phyloP scores from a whole-genome alignment of 2,113 vertebrate species.

The Phalacrocorax aristotelis region DNA sequence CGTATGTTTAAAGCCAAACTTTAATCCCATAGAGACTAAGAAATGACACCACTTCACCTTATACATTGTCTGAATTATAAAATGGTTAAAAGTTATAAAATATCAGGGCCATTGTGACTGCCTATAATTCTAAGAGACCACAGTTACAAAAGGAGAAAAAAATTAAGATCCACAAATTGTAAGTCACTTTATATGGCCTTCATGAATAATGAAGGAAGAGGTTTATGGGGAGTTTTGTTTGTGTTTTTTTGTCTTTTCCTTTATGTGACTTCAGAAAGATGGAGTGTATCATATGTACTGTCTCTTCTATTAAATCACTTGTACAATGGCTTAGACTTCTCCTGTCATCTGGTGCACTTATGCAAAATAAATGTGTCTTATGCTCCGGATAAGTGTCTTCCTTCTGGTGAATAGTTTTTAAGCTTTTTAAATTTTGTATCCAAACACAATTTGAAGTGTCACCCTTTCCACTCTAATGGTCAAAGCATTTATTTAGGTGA shows the following conservation, averaged over 20 bases:
- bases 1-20: background rate
- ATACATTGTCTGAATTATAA: background rate
- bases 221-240: conserved; percentile 49
- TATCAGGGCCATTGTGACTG: background rate
- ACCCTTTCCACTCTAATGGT: conserved; percentile 58
- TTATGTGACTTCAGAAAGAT: conserved; percentile 46
- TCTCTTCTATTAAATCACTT: conserved; percentile 55
- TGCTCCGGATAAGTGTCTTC: conserved; percentile 53
- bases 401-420: conserved; percentile 49
- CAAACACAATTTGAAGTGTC: conserved; percentile 52
- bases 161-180: background rate
- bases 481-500: conserved; percentile 61
- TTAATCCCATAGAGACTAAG: background rate
- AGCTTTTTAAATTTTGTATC: conserved; percentile 53
- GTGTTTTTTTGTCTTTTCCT: conserved; percentile 29
- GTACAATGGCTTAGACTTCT: conserved; percentile 49
- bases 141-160: background rate
- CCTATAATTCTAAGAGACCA: background rate
- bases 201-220: conserved; percentile 38
- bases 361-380: conserved; percentile 59
- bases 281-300: conserved; percentile 28
- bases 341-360: conserved; percentile 62
- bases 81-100: background rate
- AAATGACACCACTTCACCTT: background rate
- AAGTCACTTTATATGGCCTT: background rate